Conservation (phyloP, 2,113 vertebrate species). For the Bucco capensis region DNA sequence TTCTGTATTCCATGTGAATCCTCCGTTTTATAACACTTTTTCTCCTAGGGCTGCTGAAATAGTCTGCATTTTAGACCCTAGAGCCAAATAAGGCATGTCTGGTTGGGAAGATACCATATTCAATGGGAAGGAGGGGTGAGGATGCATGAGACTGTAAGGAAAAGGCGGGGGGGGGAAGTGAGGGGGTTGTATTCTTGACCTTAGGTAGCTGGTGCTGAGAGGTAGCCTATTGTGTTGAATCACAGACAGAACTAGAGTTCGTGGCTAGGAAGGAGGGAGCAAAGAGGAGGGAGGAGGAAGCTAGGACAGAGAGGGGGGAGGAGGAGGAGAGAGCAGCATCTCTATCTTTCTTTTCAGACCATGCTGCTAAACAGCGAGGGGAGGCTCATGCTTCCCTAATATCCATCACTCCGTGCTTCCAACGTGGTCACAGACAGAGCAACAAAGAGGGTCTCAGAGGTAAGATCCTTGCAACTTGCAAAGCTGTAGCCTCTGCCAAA, state of each 20-base stretch:
- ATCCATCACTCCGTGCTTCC: slow-evolving; percentile 51
- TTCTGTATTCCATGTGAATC: not conserved
- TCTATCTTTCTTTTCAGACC: slow-evolving; percentile 62
- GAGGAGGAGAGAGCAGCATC: slow-evolving; percentile 59
- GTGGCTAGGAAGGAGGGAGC: slow-evolving; percentile 39
- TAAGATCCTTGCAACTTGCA: slow-evolving; percentile 40
- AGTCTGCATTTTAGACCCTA: not conserved
- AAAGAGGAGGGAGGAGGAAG: slow-evolving; percentile 47
- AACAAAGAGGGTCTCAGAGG: slow-evolving; percentile 67
- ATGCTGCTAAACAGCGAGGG: slow-evolving; percentile 52
- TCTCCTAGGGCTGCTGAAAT: not conserved
- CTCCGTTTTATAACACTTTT: not conserved
- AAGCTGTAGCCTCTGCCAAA: not conserved
- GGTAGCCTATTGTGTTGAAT: slow-evolving; percentile 34
- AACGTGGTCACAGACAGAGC: slow-evolving; percentile 55
- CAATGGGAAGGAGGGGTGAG: slow-evolving; percentile 49
- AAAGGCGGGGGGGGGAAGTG: slow-evolving; percentile 22
- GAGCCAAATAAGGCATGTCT: not conserved
- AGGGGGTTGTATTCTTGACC: slow-evolving; percentile 37
- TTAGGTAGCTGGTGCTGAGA: slow-evolving; percentile 47
- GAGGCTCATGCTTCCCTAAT: slow-evolving; percentile 52
- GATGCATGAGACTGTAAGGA: not conserved
- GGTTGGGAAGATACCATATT: slow-evolving; percentile 32
- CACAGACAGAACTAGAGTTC: slow-evolving; percentile 3
- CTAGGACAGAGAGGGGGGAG: slow-evolving; percentile 33